These are phyloP conservation scores for Germaria angustata DNA, from an alignment of 2,888 invertebrate genomes.

Conservation along the genomic window DNA sequence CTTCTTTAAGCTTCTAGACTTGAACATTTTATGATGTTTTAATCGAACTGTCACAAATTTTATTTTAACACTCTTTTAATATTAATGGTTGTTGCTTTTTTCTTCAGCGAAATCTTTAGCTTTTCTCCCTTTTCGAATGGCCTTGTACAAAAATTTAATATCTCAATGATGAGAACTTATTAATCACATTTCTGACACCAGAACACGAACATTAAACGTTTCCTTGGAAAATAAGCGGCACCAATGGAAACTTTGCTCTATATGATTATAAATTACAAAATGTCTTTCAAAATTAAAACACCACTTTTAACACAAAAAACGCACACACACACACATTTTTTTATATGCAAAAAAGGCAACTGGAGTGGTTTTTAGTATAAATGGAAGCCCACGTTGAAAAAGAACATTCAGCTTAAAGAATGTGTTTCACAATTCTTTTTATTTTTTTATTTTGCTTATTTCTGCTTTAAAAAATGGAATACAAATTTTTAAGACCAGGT, in stretches of 20 bases:
- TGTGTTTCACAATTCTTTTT: slow-evolving; percentile 36
- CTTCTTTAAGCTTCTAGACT: neutral
- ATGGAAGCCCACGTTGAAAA: slow-evolving; percentile 53
- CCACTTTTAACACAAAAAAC: slow-evolving; percentile 24
- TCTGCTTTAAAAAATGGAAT: neutral
- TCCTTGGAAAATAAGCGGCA: slow-evolving; percentile 34
- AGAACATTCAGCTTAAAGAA: slow-evolving; percentile 48
- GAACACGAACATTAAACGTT: slow-evolving; percentile 60
- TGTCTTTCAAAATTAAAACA: slow-evolving; percentile 58
- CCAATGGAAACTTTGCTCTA: slow-evolving; percentile 27
- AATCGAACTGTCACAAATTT: slow-evolving; percentile 62
- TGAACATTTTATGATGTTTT: slow-evolving; percentile 37
- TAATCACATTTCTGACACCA: slow-evolving; percentile 65
- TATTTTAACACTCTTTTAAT: slow-evolving; percentile 39
- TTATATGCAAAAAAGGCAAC: slow-evolving; percentile 38
- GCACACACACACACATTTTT: neutral
- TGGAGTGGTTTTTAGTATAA: slow-evolving; percentile 28
- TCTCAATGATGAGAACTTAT: slow-evolving; percentile 64
- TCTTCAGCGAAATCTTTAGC: neutral
- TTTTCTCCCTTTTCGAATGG: neutral
- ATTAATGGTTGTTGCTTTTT: neutral
- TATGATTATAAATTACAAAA: slow-evolving; percentile 60
- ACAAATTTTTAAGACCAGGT: slow-evolving; percentile 65
- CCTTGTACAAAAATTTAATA: slow-evolving; percentile 51
- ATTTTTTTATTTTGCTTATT: slow-evolving; percentile 8